Conservation (phyloP, 2,888 invertebrate genomes). For the Rambutsinella grinnellia region DNA sequence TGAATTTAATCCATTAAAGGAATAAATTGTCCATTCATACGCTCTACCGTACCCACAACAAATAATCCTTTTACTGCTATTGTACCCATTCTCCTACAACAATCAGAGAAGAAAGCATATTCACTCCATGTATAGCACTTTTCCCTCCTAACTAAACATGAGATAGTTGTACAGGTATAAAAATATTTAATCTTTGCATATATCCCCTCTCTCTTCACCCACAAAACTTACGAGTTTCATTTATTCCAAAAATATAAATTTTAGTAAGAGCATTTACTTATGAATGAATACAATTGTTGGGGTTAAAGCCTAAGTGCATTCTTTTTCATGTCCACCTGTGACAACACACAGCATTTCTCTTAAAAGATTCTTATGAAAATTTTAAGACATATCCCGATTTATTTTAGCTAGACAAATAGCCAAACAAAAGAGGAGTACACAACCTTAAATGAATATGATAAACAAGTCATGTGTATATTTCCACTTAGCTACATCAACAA, state of each 20-base stretch:
- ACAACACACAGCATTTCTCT: constrained; percentile 24
- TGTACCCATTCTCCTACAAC: background rate
- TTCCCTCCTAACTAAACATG: constrained; percentile 2
- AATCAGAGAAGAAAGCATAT: constrained; percentile 19
- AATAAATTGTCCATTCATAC: constrained; percentile 46
- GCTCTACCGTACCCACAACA: background rate
- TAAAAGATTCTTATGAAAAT: no score
- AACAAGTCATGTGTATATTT: background rate
- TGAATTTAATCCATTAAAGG: constrained; percentile 40
- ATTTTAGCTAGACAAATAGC: no score
- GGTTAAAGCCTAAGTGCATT: no score
- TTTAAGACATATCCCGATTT: no score
- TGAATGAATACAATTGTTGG: no score
- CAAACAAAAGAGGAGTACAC: no score
- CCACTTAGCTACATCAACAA: constrained; percentile 6
- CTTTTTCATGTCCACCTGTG: constrained; percentile 56
- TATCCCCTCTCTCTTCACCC: background rate
- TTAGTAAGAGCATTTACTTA: no score
- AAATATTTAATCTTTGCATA: no score
- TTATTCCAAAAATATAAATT: no score
- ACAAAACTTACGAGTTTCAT: no score
- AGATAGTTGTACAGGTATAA: background rate
- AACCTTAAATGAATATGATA: background rate
- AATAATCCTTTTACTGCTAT: background rate
- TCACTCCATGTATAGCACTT: background rate